Conservation (phyloP, 2,113 vertebrate genomes). For the Leiothrix lutea region DNA sequence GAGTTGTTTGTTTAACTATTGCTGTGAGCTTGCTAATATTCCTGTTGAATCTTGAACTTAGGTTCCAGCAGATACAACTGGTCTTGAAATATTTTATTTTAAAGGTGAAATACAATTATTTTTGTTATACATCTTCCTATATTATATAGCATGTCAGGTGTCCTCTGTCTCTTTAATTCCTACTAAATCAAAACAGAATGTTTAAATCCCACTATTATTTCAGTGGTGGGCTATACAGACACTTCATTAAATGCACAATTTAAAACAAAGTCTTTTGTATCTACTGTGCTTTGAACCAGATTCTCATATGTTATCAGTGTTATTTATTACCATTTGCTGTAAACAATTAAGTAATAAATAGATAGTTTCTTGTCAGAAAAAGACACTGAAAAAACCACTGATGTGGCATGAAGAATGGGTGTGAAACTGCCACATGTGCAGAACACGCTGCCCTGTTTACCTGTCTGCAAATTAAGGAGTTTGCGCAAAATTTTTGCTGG, state of each 20-base stretch:
- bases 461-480: neutral
- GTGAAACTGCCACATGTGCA: neutral
- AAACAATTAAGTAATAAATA: neutral
- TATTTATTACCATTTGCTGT: neutral
- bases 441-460: neutral
- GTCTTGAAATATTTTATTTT: neutral
- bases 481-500: neutral
- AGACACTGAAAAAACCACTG: neutral
- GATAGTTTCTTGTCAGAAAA: neutral
- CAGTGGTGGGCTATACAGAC: neutral
- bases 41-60: neutral
- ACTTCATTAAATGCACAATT: neutral
- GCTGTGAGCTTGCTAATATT: neutral
- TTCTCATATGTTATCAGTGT: neutral
- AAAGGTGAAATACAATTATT: neutral
- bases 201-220: neutral
- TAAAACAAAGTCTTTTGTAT: neutral
- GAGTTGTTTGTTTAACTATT: neutral
- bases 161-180: neutral
- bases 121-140: neutral
- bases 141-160: neutral
- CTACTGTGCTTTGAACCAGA: neutral
- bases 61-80: neutral
- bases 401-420: neutral
- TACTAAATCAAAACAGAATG: neutral